Conservation (phyloP, 2,113 vertebrate species). For the Phyllostomus hastatus region DNA sequence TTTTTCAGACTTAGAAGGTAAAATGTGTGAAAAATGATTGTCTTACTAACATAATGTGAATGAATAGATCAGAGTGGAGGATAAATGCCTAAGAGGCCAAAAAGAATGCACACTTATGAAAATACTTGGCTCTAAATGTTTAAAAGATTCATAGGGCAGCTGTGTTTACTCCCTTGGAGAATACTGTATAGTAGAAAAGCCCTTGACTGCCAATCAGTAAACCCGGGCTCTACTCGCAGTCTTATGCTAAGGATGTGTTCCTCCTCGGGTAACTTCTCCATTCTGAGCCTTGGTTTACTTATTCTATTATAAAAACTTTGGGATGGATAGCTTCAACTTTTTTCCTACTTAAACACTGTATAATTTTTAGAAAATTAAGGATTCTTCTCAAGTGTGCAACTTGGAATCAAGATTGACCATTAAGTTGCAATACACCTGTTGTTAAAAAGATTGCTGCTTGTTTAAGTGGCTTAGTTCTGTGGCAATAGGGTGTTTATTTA, state of each 20-base stretch:
- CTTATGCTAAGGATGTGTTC: not conserved
- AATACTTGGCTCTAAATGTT: constrained; percentile 31
- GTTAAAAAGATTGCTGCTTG: not conserved
- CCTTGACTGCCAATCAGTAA: not conserved
- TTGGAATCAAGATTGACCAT: not conserved
- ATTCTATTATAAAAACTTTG: not conserved
- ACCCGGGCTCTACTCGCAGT: not conserved
- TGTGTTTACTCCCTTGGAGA: not conserved
- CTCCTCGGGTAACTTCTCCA: not conserved
- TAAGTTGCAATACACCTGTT: not conserved
- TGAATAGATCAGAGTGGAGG: not conserved
- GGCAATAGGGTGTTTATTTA: constrained; percentile 32
- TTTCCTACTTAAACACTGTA: not conserved
- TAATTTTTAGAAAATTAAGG: not conserved
- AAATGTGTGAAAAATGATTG: constrained; percentile 9
- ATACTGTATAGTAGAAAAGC: not conserved
- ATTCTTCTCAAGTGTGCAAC: not conserved
- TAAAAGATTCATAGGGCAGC: constrained; percentile 21
- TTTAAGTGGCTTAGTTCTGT: constrained; percentile 30
- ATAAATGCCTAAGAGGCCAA: not conserved
- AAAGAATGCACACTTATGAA: constrained; percentile 22
- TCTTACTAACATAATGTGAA: constrained; percentile 28
- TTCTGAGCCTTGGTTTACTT: not conserved
- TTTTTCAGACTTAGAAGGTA: constrained; percentile 16
- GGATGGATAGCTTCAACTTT: not conserved